Evolutionary conservation across 2,113 vertebrate genomes (phyloP).

Genomic region (Willisornis vidua): DNA sequence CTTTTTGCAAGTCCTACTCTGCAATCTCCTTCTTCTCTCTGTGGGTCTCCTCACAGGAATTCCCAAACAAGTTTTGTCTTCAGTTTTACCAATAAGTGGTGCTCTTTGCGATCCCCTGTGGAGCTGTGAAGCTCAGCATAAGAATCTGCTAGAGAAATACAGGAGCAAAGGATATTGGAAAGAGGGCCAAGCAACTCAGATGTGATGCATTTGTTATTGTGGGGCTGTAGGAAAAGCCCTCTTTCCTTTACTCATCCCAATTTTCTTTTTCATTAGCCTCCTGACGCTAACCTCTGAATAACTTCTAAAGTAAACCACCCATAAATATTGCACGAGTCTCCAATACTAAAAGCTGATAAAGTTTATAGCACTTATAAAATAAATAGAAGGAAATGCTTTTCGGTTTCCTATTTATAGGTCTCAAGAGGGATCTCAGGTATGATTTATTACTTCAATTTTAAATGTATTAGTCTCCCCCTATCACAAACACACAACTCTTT

Average conservation of each 20-base stretch:
- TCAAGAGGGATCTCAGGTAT: conserved; percentile 72
- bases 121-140: conserved; percentile 6
- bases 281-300: conserved; percentile 75
- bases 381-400: conserved; percentile 83
- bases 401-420: conserved; percentile 78
- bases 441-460: conserved; percentile 82
- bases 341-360: conserved; percentile 82
- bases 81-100: background rate
- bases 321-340: conserved; percentile 79
- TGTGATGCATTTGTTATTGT: conserved; percentile 45
- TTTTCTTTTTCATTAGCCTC: conserved; percentile 78
- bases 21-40: background rate
- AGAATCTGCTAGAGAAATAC: conserved; percentile 4
- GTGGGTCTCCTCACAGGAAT: background rate
- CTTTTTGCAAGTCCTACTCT: background rate
- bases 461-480: conserved; percentile 60
- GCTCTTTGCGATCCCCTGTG: conserved; percentile 16
- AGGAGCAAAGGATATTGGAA: conserved; percentile 19
- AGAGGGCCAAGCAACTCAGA: conserved; percentile 43
- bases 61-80: background rate
- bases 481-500: conserved; percentile 30
- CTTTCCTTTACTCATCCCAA: conserved; percentile 58
- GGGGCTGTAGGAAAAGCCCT: conserved; percentile 48
- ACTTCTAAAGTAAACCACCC: conserved; percentile 75
- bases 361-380: conserved; percentile 84